Percentiles rank a stretch among this genome's conserved stretches.
phyloP scores from a whole-genome alignment of 2,113 vertebrate genomes.

The Lucifuga dentata region DNA sequence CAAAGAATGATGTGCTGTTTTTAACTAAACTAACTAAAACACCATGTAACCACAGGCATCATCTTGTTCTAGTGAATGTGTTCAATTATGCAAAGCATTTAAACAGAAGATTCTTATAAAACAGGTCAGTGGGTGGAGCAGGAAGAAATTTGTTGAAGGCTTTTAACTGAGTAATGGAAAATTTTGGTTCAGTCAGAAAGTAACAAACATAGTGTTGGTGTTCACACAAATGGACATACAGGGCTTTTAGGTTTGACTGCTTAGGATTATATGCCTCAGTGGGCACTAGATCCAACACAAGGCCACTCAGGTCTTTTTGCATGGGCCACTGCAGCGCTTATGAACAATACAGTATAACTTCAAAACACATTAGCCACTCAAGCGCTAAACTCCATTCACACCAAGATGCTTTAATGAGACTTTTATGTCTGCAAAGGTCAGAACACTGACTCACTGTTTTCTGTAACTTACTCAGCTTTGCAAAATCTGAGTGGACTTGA shows the following conservation, averaged over 20 bases:
- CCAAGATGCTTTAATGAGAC: not conserved
- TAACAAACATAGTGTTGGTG: not conserved
- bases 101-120: not conserved
- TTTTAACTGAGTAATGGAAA: slow-evolving; percentile 18
- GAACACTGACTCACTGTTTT: slow-evolving; percentile 37
- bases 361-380: slow-evolving; percentile 23
- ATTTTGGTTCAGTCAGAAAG: not conserved
- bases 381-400: slow-evolving; percentile 18
- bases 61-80: slow-evolving; percentile 13
- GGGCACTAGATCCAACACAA: not conserved
- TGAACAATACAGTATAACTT: slow-evolving; percentile 54
- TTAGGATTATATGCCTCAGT: not conserved
- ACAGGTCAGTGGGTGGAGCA: not conserved
- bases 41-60: not conserved
- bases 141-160: slow-evolving; percentile 5
- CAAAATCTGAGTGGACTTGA: slow-evolving; percentile 11
- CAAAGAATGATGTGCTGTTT: not conserved
- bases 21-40: not conserved
- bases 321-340: slow-evolving; percentile 33
- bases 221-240: not conserved
- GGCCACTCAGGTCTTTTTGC: slow-evolving; percentile 10
- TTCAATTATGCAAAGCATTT: slow-evolving; percentile 13
- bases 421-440: slow-evolving; percentile 42
- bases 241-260: not conserved
- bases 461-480: slow-evolving; percentile 23